Evolutionary conservation across 2,113 vertebrate genomes (phyloP), one percentile per base, ranked within the genome.

Genomic region (Alosa alosa): DNA sequence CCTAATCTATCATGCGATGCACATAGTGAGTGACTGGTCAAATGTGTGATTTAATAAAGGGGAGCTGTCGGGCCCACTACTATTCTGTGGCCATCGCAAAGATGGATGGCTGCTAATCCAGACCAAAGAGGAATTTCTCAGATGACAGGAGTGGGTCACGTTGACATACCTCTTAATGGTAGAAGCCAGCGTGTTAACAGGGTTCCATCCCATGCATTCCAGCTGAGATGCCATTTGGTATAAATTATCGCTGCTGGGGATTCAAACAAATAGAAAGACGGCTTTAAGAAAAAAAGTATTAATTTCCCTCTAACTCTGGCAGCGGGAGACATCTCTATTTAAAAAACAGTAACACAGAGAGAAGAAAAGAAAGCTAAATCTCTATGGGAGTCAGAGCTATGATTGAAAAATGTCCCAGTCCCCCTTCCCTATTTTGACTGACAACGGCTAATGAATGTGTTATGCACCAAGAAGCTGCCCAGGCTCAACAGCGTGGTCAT

Each of bases 151-250:
- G 89, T 31, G 57, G 86, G 83, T 83, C 82, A 15, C 6, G n/a
- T 50, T 46, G 47, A 75, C 97, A 96, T 96, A 98, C 97, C 98
- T 96, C 93, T 99, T 98, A 81, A 97, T 92, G 18, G 95, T 96
- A 87, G 96, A 95, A 88, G 96, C 96, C 94, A 99, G 92, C 47
- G 93, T 82, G 93, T 96, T 99, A 95, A 98, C 97, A 86, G 97
- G 96, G 89, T 97, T 98, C 97, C 97, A 98, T 85, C 95, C 96
- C 96, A 98, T 97, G 94, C 97, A 99, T 92, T 98, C 97, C 89
- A 99, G 95, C 93, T 97, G 97, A 82, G 97, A 98, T 86, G 97
- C 97, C 97, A 99, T 98, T 94, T 99, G 97, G 95, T 97, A 98
- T 91, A 99, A 95, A 95, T 98, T 98, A 92, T 98, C 97, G 88